These are phyloP conservation scores for Arothron firmamentum DNA, from an alignment of 2,113 vertebrate genomes.

Conservation along the genomic window DNA sequence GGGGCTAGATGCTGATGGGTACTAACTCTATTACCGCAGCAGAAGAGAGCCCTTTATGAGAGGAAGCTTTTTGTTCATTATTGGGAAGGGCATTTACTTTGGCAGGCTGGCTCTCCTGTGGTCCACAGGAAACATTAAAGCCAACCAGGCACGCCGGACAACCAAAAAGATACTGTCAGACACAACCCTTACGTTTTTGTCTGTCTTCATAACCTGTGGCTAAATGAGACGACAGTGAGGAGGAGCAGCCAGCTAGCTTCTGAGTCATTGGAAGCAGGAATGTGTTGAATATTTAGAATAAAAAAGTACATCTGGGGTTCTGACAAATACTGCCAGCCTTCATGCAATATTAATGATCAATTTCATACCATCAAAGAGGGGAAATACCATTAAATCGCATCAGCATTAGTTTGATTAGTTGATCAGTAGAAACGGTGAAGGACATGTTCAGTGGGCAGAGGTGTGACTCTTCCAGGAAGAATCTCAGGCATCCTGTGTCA, in stretches of 20 bases:
- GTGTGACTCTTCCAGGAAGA: too few relatives aligned
- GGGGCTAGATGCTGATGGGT: constrained; percentile 21
- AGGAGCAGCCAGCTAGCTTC: neutral
- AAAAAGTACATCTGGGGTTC: too few relatives aligned
- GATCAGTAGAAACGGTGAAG: too few relatives aligned
- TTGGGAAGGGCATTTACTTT: constrained; percentile 46
- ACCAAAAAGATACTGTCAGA: neutral
- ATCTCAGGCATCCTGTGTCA: neutral
- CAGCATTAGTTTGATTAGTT: too few relatives aligned
- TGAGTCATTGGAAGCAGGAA: too few relatives aligned
- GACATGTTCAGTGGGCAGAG: too few relatives aligned
- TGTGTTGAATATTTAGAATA: too few relatives aligned
- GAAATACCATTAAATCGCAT: too few relatives aligned
- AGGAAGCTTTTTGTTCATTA: constrained; percentile 43
- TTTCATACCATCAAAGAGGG: too few relatives aligned
- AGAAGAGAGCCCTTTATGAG: constrained; percentile 16
- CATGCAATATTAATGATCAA: too few relatives aligned
- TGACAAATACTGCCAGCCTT: too few relatives aligned
- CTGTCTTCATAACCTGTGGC: neutral
- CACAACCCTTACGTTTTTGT: neutral
- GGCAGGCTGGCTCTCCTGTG: constrained; percentile 34
- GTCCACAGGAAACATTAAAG: constrained; percentile 23
- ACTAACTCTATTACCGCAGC: constrained; percentile 12
- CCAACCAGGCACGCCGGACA: neutral
- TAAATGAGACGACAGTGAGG: neutral